These are phyloP conservation scores for Oncorhynchus tshawytscha DNA, from an alignment of 2,113 vertebrate species.

Conservation along the genomic window DNA sequence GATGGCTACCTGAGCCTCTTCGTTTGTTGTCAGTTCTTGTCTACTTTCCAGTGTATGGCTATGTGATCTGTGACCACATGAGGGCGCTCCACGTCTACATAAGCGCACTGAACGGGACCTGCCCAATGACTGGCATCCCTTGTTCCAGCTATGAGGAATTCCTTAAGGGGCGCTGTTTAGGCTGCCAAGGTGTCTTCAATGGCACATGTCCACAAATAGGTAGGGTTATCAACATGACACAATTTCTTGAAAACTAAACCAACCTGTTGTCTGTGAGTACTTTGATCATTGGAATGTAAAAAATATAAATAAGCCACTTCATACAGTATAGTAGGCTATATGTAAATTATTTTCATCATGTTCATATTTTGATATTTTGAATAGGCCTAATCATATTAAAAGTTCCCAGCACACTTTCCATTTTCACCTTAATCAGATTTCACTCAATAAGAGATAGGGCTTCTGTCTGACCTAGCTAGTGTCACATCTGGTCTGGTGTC, in stretches of 20 bases:
- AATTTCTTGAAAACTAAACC: too few species aligned
- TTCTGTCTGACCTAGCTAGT: not conserved
- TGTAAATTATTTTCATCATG: too few species aligned
- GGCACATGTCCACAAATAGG: slow-evolving; percentile 87
- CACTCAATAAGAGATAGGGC: not conserved
- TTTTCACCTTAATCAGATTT: too few species aligned
- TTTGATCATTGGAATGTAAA: too few species aligned
- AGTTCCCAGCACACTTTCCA: too few species aligned
- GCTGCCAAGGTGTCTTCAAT: slow-evolving; percentile 73
- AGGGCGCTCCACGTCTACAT: slow-evolving; percentile 89
- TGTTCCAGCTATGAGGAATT: slow-evolving; percentile 84
- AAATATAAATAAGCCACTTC: too few species aligned
- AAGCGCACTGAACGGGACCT: slow-evolving; percentile 80
- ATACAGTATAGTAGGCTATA: not conserved
- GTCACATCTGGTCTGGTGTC: not conserved
- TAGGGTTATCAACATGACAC: slow-evolving; percentile 42
- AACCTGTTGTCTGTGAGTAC: too few species aligned
- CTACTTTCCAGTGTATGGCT: slow-evolving; percentile 82
- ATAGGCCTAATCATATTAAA: too few species aligned
- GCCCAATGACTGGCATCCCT: slow-evolving; percentile 80
- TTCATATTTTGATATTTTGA: too few species aligned
- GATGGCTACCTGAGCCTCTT: slow-evolving; percentile 27
- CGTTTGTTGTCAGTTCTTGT: slow-evolving; percentile 63
- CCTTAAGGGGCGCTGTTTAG: slow-evolving; percentile 77
- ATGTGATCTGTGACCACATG: slow-evolving; percentile 96